Base-by-base conservation (phyloP, 2,888 invertebrate species). In the Sthenelais limicola region DNA sequence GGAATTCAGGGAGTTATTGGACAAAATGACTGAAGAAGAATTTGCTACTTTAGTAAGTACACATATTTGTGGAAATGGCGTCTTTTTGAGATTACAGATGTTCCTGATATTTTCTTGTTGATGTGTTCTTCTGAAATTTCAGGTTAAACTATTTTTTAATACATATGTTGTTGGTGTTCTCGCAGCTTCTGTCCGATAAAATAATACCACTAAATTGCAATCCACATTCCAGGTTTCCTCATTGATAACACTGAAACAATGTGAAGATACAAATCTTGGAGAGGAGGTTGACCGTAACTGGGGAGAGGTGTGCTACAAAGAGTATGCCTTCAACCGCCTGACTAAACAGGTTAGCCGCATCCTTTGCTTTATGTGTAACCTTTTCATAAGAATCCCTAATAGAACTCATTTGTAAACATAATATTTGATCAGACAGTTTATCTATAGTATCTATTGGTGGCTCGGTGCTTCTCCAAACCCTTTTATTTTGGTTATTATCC, bases 271-370 rank as follows among this genome's bases (percentile, higher is more conserved):
- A 69, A 92, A 93, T 74, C 89, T 96, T 58, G 91, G 91, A 78
- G 93, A 94, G 80, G 96, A 96, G 88, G 90, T 92, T 0, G 80
- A 89, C 38, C 91, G 94, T 77, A 93, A 95, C 86, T 96, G 95
- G 95, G 87, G 88, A 0, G 96, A 96, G 88, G 94, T 96, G 0
- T 87, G 90, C 0, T 90, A 90, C 71, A 90, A 90, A 68, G 92
- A 93, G 68, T 95, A 94, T 82, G 87, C 93, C 78, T 97, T 95
- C 88, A 93, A 95, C 84, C 90, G 94, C 74, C 84, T 91, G 2
- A 91, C 92, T 71, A 90, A 89, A 69, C 94, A 96, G 89, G 91
- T 92, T 73, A 72, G 78, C 21, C 7, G 12, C 24, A 15, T 12
- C 7, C 4, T 28, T 12, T 21, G 12, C 30, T 9, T 24, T 12